A percentile compares a stretch with the other conserved stretches of the same genome.
Conservation (phyloP, 1,140 invertebrate species). For the Batillaria attramentaria region DNA sequence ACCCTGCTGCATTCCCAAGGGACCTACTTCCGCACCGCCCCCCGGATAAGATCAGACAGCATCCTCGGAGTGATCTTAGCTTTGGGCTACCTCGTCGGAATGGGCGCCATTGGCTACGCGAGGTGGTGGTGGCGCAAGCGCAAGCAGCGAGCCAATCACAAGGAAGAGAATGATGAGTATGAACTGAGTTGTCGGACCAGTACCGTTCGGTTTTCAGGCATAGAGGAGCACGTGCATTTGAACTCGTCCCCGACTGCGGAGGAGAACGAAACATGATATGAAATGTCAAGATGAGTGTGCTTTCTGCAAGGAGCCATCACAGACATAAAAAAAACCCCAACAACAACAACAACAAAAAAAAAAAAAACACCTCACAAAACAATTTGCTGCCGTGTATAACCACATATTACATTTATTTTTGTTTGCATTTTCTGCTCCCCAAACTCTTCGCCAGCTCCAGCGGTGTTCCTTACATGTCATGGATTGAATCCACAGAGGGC, state of each 20-base stretch:
- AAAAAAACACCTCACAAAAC: not conserved
- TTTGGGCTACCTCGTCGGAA: conserved; percentile 26
- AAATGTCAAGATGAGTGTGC: not conserved
- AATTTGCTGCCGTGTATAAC: not conserved
- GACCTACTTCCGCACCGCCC: conserved; percentile 27
- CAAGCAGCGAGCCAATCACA: not conserved
- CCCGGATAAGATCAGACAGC: conserved; percentile 32
- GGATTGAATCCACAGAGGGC: no score
- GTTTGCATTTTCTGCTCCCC: no score
- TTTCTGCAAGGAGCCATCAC: not conserved
- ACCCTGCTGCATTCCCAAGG: conserved; percentile 13
- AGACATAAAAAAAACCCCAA: not conserved
- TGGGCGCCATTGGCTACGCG: conserved; percentile 28
- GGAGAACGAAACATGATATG: not conserved
- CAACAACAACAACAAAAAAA: not conserved
- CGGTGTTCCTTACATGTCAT: no score
- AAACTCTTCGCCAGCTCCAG: no score
- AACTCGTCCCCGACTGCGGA: conserved; percentile 7
- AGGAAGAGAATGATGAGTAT: not conserved
- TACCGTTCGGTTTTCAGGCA: not conserved
- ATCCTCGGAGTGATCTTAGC: conserved; percentile 28
- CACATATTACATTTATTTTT: not conserved
- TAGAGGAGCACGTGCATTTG: conserved; percentile 23
- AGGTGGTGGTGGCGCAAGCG: conserved; percentile 26
- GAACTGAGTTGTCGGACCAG: conserved; percentile 18